Evolutionary conservation across 2,113 vertebrate genomes (phyloP).

Genomic region (Carlito syrichta): DNA sequence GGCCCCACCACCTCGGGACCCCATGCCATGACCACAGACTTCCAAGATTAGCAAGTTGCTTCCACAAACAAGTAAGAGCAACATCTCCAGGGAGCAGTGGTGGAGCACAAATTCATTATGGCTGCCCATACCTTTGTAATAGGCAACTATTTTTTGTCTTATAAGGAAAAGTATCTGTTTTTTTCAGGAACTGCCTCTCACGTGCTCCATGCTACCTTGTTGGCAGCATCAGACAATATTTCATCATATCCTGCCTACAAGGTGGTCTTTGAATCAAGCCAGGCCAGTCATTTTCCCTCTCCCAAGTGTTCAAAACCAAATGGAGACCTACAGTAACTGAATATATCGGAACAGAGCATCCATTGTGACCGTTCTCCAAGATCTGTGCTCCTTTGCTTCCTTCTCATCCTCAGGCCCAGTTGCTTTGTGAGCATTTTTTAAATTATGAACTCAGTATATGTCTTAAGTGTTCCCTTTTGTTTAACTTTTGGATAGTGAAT

Average conservation of each 20-base stretch:
- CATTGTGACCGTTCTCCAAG: not conserved
- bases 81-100: not conserved
- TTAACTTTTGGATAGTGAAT: not conserved
- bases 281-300: not conserved
- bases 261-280: not conserved
- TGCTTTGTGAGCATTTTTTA: not conserved
- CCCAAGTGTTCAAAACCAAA: not conserved
- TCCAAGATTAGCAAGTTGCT: not conserved
- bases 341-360: too few species aligned
- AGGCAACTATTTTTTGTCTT: not conserved
- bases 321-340: not conserved
- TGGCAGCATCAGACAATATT: not conserved
- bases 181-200: not conserved
- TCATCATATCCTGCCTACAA: not conserved
- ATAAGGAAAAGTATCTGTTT: not conserved
- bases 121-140: not conserved
- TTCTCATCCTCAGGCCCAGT: not conserved
- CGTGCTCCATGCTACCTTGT: not conserved
- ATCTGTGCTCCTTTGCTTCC: not conserved
- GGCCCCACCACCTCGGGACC: rapidly evolving
- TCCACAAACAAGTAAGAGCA: not conserved
- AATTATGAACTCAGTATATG: not conserved
- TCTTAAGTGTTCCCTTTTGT: not conserved
- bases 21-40: too few species aligned
- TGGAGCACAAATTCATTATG: not conserved